These are phyloP conservation scores for Rhea pennata DNA, from an alignment of 2,113 vertebrate genomes.

Conservation along the genomic window DNA sequence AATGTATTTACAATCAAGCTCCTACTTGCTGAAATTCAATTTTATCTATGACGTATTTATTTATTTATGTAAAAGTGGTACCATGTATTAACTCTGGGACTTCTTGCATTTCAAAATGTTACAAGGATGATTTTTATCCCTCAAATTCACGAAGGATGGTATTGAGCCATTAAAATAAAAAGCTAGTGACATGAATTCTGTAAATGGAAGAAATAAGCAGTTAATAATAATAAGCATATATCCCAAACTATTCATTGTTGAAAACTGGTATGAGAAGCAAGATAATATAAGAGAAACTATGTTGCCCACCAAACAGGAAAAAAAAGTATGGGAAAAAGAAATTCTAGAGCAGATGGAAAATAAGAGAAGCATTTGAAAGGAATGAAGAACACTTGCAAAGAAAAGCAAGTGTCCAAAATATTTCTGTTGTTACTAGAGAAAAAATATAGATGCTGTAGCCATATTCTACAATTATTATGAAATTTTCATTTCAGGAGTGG, in stretches of 20 bases:
- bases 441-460: neutral
- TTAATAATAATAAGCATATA: neutral
- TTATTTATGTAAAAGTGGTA: neutral
- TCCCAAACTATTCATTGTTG: neutral
- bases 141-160: neutral
- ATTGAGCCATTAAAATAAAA: neutral
- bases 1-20: neutral
- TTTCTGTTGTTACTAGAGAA: neutral
- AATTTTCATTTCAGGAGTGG: neutral
- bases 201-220: neutral
- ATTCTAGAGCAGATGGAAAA: neutral
- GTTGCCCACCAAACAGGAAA: neutral
- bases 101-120: neutral
- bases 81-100: neutral
- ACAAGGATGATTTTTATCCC: neutral
- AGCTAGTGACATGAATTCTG: neutral
- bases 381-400: too few species aligned
- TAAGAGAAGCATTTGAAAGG: neutral
- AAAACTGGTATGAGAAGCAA: neutral
- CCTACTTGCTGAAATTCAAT: neutral
- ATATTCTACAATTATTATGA: accelerated
- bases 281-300: neutral
- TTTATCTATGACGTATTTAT: neutral
- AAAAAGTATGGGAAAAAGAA: neutral
- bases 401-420: neutral